Evolutionary conservation across 2,113 vertebrate genomes (phyloP), one percentile per base, ranked within the genome.

Genomic region (Albula glossodonta): DNA sequence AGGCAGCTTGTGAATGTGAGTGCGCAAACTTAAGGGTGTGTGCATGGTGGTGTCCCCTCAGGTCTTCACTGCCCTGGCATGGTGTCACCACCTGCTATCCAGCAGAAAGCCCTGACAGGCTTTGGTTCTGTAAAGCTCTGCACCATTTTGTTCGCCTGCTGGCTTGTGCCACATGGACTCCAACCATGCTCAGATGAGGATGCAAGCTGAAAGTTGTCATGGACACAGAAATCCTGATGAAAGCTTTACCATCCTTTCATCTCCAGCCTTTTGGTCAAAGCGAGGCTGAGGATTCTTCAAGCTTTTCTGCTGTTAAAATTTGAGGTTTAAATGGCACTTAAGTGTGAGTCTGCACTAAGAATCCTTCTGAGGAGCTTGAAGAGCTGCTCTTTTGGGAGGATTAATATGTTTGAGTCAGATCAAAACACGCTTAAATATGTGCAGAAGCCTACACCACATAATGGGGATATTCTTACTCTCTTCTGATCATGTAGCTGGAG

Each of bases 51-150:
- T 31, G 25, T 50, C n/a, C 79, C 87, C 85, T 5, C 4, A 86
- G 80, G 81, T 74, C 85, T 10, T 0, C 31, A 51, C 86, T 87
- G 77, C 88, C 86, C 82, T 86, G 87, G 81, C 87, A 83, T 82
- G 48, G 85, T 51, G 51, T 87, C 87, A 87, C 90, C 90, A 91
- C 91, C 91, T 93, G 91, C 89, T 92, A 80, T 91, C 91, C 84
- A 70, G 86, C 92, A 89, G 86, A 60, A 12, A 85, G 83, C 82
- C 79, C 84, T 92, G 88, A 89, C 85, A 87, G 88, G 83, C 84
- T 81, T 90, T 82, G 87, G 52, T 19, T 2, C 51, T 77, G 13
- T n/a, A 51, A 48, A 77, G 53, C 52, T 41, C 77, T 49, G 48
- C 41, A 25, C 31, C 7, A 25, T 80, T 81, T 57, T 84, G 63